These are phyloP conservation scores for Trichonephila clavata DNA, from an alignment of 1,140 invertebrate species.

Conservation along the genomic window DNA sequence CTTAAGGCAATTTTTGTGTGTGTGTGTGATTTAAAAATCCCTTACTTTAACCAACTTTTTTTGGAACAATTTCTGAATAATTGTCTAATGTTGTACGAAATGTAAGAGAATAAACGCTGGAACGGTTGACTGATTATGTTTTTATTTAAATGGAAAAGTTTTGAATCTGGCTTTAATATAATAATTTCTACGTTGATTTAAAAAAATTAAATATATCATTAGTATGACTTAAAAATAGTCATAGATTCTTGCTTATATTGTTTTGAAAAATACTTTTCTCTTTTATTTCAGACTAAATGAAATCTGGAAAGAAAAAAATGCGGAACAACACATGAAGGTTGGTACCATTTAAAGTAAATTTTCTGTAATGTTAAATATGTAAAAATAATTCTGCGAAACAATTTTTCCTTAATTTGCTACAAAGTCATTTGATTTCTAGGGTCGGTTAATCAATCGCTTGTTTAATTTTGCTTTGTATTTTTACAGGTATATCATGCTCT, in stretches of 20 bases:
- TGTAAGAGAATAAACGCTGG: no score
- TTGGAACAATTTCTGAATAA: no score
- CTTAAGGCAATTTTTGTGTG: no score
- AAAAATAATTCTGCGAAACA: background rate
- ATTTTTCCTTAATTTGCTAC: background rate
- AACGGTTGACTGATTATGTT: no score
- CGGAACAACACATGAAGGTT: constrained; percentile 61
- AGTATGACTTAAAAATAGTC: background rate
- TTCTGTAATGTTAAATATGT: no score
- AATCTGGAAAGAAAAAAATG: constrained; percentile 27
- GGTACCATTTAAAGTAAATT: background rate
- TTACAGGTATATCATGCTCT: constrained; percentile 63
- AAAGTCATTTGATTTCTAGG: background rate
- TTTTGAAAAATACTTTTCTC: background rate
- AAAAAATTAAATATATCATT: background rate
- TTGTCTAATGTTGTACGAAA: no score
- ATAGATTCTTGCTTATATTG: background rate
- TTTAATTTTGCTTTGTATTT: background rate
- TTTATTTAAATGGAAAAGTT: no score
- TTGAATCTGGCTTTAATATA: no score
- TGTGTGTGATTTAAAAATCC: no score
- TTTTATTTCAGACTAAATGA: constrained; percentile 57
- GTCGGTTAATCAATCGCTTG: no score
- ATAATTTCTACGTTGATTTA: no score
- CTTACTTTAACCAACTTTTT: no score